Base-by-base conservation (phyloP, 2,113 vertebrate species). In the Pungitius pungitius region DNA sequence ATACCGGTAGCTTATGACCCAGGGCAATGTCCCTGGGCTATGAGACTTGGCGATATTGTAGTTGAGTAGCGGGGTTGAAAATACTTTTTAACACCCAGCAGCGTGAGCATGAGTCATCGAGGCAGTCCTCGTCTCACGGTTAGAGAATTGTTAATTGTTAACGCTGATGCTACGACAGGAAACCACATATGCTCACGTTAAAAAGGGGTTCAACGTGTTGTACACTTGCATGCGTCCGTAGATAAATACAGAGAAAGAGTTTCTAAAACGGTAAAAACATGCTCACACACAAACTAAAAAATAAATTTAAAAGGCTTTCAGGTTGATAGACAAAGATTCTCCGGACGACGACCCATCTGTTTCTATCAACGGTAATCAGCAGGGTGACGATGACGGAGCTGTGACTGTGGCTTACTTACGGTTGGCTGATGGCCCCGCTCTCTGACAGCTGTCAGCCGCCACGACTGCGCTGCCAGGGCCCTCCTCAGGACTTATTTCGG, bases 391-490 rank as follows among this genome's bases (percentile, higher is more conserved):
- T 87, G 85, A 87, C 88, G 66, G 82, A 85, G 69, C 80, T 87
- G 70, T 79, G 72, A 85, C 77, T 81, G 81, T 42, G 30, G 69
- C 84, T 82, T 85, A 68, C 80, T 81, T 85, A 80, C 85, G 75
- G 79, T 61, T 77, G 85, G 78, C 76, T 90, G 85, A 92, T 52
- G 85, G 77, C 90, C 84, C 92, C 81, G 72, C 65, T 77, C 69
- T 74, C 76, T 92, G 92, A 93, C 93, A 91, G 89, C 89, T 92
- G 92, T 91, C 92, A 90, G 62, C 69, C 68, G 80, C 87, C 67
- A 84, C 77, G 84, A 82, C 82, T 80, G 35, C 56, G 24, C 78
- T 81, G 77, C 77, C 80, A 73, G 68, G 79, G 65, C 51, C 75
- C 67, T 91, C 89, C 83, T 89, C 78, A 84, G 83, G 81, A 88